Percentiles rank a stretch among this genome's conserved stretches.
phyloP scores from a whole-genome alignment of 2,113 vertebrate species.

The Syrmaticus mikado region DNA sequence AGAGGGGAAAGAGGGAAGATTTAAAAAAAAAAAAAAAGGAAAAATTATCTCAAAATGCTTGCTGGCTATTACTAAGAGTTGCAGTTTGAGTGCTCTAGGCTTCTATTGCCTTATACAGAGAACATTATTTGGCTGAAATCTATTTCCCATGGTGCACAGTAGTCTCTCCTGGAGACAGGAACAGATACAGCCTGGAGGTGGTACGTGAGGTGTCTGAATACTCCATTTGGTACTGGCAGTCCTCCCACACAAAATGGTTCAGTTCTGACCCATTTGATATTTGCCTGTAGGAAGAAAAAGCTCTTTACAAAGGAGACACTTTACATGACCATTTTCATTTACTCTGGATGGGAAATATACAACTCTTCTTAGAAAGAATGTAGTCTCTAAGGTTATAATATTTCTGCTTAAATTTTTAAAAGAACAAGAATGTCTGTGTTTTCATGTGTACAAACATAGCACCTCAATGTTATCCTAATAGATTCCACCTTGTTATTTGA shows the following conservation, averaged over 20 bases:
- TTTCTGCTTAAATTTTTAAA: background rate
- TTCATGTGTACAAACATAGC: background rate
- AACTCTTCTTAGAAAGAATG: background rate
- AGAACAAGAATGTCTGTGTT: background rate
- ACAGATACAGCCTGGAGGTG: conserved; percentile 24
- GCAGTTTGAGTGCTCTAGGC: background rate
- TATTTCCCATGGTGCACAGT: background rate
- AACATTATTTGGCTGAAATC: background rate
- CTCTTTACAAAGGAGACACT: background rate
- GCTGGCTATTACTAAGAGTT: background rate
- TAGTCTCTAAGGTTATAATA: background rate
- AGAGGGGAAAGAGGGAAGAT: background rate
- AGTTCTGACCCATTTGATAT: background rate
- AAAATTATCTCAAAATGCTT: background rate
- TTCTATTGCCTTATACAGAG: conserved; percentile 13
- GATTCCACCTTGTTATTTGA: background rate
- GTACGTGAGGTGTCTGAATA: background rate
- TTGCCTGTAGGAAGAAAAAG: background rate
- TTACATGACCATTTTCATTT: background rate
- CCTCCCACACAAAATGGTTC: background rate
- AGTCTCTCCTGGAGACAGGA: conserved; percentile 32
- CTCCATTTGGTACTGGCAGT: background rate
- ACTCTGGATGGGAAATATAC: background rate
- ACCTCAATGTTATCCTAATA: background rate
- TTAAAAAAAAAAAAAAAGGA: background rate